Base-by-base conservation (phyloP, 2,888 invertebrate species). In the Orthonevra nobilis region DNA sequence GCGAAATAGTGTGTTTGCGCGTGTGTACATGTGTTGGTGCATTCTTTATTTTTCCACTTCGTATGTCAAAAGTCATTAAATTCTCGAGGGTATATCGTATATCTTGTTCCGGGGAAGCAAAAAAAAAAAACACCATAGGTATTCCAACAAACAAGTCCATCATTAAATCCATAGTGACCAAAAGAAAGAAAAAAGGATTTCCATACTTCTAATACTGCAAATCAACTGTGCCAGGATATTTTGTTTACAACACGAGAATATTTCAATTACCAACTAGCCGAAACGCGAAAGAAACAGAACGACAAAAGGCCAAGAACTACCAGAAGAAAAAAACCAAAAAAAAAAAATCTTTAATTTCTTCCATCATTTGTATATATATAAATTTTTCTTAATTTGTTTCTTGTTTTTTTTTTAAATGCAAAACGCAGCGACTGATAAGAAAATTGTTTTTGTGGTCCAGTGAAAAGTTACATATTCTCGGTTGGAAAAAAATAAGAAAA, bases 171-270 rank as follows among this genome's bases (percentile, higher is more conserved):
- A n/a, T n/a, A n/a, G n/a, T n/a, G n/a, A n/a, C n/a, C n/a, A n/a
- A n/a, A n/a, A n/a, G n/a, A 23, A 15, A 19, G 10, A 40, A 26
- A 42, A 7, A 20, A n/a, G 14, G 9, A 12, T 1, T 2, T 7
- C n/a, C n/a, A n/a, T n/a, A n/a, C n/a, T n/a, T n/a, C n/a, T n/a
- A n/a, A n/a, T n/a, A n/a, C n/a, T n/a, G n/a, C n/a, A n/a, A n/a
- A n/a, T n/a, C n/a, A n/a, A n/a, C n/a, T n/a, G n/a, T 20, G 32
- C n/a, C 56, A 36, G 56, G 54, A 66, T 36, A 66, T 54, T 52
- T 36, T 66, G 66, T 66, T 66, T 66, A 66, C 66, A 66, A 66
- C n/a, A n/a, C n/a, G n/a, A n/a, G n/a, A n/a, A n/a, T n/a, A 28
- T 9, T 10, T 26, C 6, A 20, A n/a, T n/a, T n/a, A n/a, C n/a